Conservation (phyloP, 1,140 invertebrate species). For the Medauroidea extradentata region DNA sequence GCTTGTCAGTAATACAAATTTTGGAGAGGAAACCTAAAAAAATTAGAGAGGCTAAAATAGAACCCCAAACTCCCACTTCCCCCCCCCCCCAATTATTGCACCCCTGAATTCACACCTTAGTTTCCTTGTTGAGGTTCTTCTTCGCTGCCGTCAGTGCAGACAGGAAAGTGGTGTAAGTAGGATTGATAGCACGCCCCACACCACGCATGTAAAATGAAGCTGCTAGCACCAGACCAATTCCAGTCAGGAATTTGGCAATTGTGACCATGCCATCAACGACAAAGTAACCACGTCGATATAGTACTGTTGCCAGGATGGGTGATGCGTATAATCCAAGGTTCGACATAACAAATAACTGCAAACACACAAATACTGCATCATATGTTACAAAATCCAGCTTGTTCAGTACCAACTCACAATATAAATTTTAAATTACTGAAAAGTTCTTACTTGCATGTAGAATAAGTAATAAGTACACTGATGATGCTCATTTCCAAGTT, state of each 20-base stretch:
- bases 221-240: constrained; percentile 59
- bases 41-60: neutral
- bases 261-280: constrained; percentile 53
- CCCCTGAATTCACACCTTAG: constrained; percentile 1
- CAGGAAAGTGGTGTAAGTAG: constrained; percentile 71
- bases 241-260: constrained; percentile 56
- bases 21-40: neutral
- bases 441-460: too few relatives aligned
- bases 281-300: constrained; percentile 66
- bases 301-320: constrained; percentile 66
- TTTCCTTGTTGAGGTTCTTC: constrained; percentile 39
- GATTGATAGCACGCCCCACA: constrained; percentile 64
- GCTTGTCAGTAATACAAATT: too few relatives aligned
- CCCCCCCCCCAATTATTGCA: neutral
- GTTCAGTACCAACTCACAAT: constrained; percentile 18
- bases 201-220: constrained; percentile 63
- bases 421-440: too few relatives aligned
- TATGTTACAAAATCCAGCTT: constrained; percentile 6
- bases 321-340: constrained; percentile 69
- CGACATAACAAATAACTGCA: constrained; percentile 58
- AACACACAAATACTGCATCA: too few relatives aligned
- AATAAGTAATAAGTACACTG: too few relatives aligned
- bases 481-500: too few relatives aligned
- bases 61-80: too few relatives aligned
- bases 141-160: constrained; percentile 55